phyloP scores from a whole-genome alignment of 2,113 vertebrate species.

The Erpornis zantholeuca region DNA sequence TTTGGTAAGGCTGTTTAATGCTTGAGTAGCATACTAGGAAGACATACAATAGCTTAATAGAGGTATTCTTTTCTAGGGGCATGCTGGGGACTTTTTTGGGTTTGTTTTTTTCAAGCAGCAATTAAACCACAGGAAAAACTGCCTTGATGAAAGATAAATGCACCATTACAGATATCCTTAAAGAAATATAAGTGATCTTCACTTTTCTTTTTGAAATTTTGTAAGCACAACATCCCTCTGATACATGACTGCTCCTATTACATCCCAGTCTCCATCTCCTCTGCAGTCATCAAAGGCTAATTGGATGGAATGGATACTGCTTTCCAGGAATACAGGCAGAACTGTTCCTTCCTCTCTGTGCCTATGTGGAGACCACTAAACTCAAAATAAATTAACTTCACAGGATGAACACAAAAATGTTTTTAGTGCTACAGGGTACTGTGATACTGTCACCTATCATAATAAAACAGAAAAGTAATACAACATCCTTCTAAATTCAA shows the following conservation, averaged over 20 bases:
- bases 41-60: neutral
- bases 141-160: neutral
- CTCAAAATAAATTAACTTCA: neutral
- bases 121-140: neutral
- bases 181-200: neutral
- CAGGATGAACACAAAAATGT: neutral
- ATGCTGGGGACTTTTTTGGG: neutral
- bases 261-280: neutral
- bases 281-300: neutral
- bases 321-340: neutral
- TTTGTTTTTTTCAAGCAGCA: neutral
- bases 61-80: neutral
- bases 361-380: neutral
- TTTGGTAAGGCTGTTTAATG: neutral
- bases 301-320: neutral
- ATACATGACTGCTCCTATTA: neutral
- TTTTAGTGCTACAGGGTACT: neutral
- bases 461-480: neutral
- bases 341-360: neutral
- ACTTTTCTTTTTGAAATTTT: neutral
- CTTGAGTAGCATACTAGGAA: neutral
- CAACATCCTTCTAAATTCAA: neutral
- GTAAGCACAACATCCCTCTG: neutral
- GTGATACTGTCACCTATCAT: neutral
- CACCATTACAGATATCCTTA: neutral